Evolutionary conservation across 2,888 invertebrate species (phyloP), one percentile per base, ranked within the genome.

Genomic region (Tiphia femorata): DNA sequence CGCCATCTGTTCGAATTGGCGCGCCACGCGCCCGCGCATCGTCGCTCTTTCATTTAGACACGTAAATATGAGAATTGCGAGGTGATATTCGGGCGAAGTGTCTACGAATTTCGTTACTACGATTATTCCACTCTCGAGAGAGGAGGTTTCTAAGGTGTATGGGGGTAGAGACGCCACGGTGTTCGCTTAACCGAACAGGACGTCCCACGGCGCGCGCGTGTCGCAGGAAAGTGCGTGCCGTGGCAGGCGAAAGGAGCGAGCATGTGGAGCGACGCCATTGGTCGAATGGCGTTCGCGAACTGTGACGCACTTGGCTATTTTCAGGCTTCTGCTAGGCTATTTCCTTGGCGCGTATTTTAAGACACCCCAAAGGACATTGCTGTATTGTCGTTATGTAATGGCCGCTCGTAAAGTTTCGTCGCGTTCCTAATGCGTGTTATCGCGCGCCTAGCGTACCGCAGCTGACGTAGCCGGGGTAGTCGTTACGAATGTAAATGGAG

Each of bases 251-350:
- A 60, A 53, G 35, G 17, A 33, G 67, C 64, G 76, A 81, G 84
- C 85, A 86, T 86, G 86, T 86, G 86, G 86, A 86, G 73, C 76
- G 58, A 74, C 60, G 67, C 72, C 72, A 86, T 86, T 86, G 86
- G 86, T 72, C 70, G 72, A 64, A 64, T 56, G 43, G 60, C 62
- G 67, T 59, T 70, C 63, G 70, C 48, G 42, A 51, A 61, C 61
- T 66, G 67, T 80, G 79, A 78, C 79, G 78, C 69, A 75, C 67
- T 62, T 63, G 58, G 76, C 74, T 83, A 81, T 82, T 81, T 82
- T 79, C 74, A 69, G 77, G 72, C 72, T 78, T 79, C 78, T 78
- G 73, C 75, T 73, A 75, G 73, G 75, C 79, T 78, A 81, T 82
- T 82, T 82, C 79, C 81, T 83, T 82, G 82, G 82, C 82, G 82